Conservation (phyloP, 2,113 vertebrate genomes). For the Calcarius ornatus region DNA sequence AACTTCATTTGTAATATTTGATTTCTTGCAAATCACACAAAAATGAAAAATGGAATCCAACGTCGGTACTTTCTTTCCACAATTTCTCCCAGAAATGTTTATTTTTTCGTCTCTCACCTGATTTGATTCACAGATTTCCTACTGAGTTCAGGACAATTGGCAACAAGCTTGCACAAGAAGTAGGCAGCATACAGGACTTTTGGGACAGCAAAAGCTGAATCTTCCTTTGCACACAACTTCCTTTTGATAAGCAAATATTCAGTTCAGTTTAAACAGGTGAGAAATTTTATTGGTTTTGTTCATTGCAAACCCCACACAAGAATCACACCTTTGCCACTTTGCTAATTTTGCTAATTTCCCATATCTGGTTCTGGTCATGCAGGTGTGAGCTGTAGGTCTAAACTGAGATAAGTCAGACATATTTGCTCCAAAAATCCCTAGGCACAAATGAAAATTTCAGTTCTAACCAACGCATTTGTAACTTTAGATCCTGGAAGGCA, state of each 20-base stretch:
- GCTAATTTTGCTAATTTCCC: not conserved
- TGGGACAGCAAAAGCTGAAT: not conserved
- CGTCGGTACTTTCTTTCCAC: rapidly evolving
- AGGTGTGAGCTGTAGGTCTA: not conserved
- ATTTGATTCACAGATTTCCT: not conserved
- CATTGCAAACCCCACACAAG: not conserved
- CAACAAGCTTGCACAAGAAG: not conserved
- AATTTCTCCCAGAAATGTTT: not conserved
- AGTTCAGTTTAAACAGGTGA: not conserved
- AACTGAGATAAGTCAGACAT: not conserved
- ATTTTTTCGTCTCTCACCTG: not conserved
- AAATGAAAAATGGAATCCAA: not conserved
- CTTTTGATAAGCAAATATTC: not conserved
- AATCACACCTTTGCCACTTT: not conserved
- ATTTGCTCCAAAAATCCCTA: not conserved
- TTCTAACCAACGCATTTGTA: not conserved
- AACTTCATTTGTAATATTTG: not conserved
- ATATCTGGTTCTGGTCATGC: not conserved
- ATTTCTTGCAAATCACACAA: not conserved
- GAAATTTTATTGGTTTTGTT: not conserved
- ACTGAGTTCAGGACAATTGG: not conserved
- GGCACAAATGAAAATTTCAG: not conserved
- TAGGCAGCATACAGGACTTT: not conserved
- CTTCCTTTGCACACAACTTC: not conserved
- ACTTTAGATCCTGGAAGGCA: not conserved